These are phyloP conservation scores for Garrulus glandarius DNA, from an alignment of 2,797 vertebrate species.

Conservation along the genomic window DNA sequence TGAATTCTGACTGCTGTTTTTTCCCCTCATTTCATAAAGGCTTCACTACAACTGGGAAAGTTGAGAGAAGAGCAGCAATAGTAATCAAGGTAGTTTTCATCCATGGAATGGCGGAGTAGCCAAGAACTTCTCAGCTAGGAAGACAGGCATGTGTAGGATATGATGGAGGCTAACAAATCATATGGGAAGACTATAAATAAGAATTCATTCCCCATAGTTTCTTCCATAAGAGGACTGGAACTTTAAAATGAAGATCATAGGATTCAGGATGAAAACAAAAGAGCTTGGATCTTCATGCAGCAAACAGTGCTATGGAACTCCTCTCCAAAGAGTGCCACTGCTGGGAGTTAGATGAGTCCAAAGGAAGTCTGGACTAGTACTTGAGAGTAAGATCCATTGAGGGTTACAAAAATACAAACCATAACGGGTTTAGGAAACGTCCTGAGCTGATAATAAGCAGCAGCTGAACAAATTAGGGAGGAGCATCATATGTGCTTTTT, in stretches of 20 bases:
- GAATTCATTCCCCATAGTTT: not conserved
- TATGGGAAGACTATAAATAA: not conserved
- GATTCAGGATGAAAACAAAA: not conserved
- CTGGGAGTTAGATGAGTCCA: not conserved
- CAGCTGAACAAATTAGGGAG: not conserved
- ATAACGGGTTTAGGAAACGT: not conserved
- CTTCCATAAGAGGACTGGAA: not conserved
- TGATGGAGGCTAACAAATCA: not conserved
- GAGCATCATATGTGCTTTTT: not conserved
- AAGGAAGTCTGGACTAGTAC: not conserved
- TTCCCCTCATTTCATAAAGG: not conserved
- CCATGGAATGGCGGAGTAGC: not conserved
- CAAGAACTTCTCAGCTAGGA: not conserved
- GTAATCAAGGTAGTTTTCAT: not conserved
- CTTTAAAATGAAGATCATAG: not conserved
- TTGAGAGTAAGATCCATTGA: not conserved
- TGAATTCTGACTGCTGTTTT: not conserved
- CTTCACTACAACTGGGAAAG: not conserved
- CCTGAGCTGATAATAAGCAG: not conserved
- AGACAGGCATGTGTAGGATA: not conserved
- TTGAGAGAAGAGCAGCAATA: not conserved
- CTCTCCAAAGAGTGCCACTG: not conserved
- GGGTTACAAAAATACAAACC: not conserved
- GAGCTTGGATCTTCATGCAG: not conserved
- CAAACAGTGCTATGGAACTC: not conserved